phyloP scores from a whole-genome alignment of 2,888 invertebrate genomes.

The Pristionchus maxplancki region DNA sequence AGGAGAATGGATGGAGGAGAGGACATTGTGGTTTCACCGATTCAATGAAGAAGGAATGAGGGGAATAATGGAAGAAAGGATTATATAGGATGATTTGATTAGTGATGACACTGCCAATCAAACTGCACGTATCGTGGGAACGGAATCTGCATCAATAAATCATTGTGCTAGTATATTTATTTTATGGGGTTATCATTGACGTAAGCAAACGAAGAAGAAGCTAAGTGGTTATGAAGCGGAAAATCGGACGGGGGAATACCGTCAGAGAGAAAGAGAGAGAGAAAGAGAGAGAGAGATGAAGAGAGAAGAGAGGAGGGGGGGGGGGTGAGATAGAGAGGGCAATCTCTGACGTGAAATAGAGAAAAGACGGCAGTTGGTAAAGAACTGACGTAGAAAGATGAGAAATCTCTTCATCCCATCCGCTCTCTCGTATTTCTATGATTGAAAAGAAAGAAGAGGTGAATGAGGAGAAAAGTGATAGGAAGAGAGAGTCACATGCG shows the following conservation, averaged over 20 bases:
- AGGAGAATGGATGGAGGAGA: background rate
- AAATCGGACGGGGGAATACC: conserved; percentile 25
- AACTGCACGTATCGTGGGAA: background rate
- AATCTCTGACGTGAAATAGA: conserved; percentile 37
- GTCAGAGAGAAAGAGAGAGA: background rate
- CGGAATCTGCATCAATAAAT: background rate
- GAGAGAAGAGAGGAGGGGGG: background rate
- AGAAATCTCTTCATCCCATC: background rate
- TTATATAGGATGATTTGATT: conserved; percentile 5
- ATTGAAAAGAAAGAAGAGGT: background rate
- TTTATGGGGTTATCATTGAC: background rate
- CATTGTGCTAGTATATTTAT: background rate
- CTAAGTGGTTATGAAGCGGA: conserved; percentile 40
- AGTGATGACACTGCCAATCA: background rate
- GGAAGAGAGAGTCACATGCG: background rate
- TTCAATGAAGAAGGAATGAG: background rate
- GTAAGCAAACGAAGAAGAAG: conserved; percentile 19
- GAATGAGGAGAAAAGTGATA: conserved; percentile 24
- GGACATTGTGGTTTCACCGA: background rate
- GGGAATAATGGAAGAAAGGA: background rate
- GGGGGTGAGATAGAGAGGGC: conserved; percentile 14
- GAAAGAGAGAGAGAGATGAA: background rate
- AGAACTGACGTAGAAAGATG: conserved; percentile 39
- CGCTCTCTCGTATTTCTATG: conserved; percentile 3
- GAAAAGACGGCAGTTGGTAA: conserved; percentile 7